Evolutionary conservation across 2,113 vertebrate species (phyloP).

Genomic region (Podiceps cristatus): DNA sequence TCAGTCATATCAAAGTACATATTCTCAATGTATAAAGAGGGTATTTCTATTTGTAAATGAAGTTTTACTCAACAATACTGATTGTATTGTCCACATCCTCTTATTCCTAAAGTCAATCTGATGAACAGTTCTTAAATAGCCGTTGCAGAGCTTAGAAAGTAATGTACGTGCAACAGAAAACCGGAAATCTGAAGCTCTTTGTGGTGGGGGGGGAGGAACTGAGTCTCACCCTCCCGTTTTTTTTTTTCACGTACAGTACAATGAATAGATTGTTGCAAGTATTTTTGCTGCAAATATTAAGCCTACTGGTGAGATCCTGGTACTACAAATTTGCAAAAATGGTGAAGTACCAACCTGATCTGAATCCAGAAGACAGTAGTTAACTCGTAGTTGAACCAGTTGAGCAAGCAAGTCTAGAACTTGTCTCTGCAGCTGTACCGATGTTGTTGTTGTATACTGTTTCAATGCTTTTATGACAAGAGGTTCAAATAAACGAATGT

Average conservation of each 20-base stretch:
- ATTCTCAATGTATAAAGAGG: not conserved
- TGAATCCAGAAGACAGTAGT: slow-evolving; percentile 96
- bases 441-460: slow-evolving; percentile 97
- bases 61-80: not conserved
- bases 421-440: slow-evolving; percentile 93
- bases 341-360: slow-evolving; percentile 85
- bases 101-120: not conserved
- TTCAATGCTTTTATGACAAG: slow-evolving; percentile 98
- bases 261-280: not conserved
- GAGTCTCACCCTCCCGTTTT: not conserved
- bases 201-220: rapidly evolving
- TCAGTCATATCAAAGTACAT: not conserved
- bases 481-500: slow-evolving; percentile 97
- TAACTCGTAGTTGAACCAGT: slow-evolving; percentile 94
- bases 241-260: not conserved
- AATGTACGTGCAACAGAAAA: not conserved
- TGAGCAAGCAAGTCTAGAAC: slow-evolving; percentile 95
- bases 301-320: not conserved
- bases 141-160: not conserved
- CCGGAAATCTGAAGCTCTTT: not conserved
- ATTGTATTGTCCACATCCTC: not conserved
- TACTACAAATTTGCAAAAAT: not conserved
- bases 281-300: not conserved
- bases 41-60: not conserved
- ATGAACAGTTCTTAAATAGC: not conserved